Evolutionary conservation across 2,113 vertebrate species (phyloP).

Genomic region (Hemichromis elongatus): DNA sequence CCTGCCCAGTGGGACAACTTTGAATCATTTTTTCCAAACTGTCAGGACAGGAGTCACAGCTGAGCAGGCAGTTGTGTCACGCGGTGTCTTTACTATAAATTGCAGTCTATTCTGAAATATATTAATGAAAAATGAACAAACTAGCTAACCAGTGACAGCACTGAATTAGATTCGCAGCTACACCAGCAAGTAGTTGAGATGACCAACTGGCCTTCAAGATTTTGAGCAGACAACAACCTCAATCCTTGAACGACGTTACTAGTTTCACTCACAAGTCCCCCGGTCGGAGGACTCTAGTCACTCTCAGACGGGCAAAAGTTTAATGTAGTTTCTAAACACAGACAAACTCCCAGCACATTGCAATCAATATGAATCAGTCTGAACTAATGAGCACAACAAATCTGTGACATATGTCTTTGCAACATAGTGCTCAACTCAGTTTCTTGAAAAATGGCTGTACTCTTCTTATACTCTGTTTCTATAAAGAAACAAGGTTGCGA

Average conservation of each 20-base stretch:
- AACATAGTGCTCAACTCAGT: background rate
- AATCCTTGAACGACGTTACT: background rate
- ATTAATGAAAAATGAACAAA: background rate
- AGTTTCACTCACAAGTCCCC: background rate
- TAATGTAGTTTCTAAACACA: background rate
- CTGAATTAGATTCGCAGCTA: background rate
- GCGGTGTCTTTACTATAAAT: background rate
- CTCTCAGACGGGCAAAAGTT: background rate
- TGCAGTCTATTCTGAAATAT: background rate
- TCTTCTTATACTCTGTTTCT: background rate
- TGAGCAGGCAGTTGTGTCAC: background rate
- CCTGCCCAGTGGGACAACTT: background rate
- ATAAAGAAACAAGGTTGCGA: background rate
- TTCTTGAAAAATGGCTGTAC: background rate
- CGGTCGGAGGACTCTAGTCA: background rate
- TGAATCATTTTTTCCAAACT: background rate
- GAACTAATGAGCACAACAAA: background rate
- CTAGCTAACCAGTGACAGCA: background rate
- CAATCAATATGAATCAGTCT: background rate
- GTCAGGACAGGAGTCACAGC: background rate
- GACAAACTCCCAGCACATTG: background rate
- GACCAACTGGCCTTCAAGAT: background rate
- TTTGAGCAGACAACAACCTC: background rate
- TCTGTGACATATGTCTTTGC: background rate
- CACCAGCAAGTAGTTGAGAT: background rate